phyloP scores from a whole-genome alignment of 2,113 vertebrate genomes.

The Galemys pyrenaicus region DNA sequence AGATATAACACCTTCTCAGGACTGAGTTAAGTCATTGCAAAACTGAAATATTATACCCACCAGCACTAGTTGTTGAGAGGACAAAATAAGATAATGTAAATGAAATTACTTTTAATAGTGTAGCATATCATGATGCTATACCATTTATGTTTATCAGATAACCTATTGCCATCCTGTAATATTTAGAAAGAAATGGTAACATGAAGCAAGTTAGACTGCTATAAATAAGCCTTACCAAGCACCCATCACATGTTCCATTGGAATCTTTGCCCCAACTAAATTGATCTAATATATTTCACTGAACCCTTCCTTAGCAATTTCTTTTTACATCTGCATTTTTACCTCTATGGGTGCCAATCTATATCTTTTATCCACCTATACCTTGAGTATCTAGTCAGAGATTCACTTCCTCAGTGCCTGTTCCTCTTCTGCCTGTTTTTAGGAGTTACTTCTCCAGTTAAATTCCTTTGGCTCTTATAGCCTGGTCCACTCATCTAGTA shows the following conservation, averaged over 20 bases:
- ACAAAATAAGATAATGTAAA: slow-evolving; percentile 25
- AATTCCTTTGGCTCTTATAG: background rate
- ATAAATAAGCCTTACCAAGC: slow-evolving; percentile 23
- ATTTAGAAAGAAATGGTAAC: background rate
- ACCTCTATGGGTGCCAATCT: background rate
- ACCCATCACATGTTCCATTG: background rate
- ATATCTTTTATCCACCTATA: background rate
- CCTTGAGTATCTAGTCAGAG: background rate
- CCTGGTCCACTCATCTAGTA: background rate
- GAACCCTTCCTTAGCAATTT: background rate
- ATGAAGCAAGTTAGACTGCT: background rate
- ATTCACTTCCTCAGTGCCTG: background rate
- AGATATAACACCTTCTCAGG: background rate
- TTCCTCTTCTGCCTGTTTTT: slow-evolving; percentile 22
- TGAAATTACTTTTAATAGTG: slow-evolving; percentile 25
- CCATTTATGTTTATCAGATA: background rate
- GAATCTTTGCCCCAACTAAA: background rate
- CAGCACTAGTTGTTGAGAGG: background rate
- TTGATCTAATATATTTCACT: background rate
- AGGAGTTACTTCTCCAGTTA: background rate
- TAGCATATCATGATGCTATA: background rate
- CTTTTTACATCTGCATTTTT: background rate
- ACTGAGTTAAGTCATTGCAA: slow-evolving; percentile 23
- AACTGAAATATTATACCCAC: slow-evolving; percentile 15
- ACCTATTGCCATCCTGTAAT: background rate